These are phyloP conservation scores for Meiosimyza platycephala DNA, from an alignment of 2,888 invertebrate species.

Conservation along the genomic window DNA sequence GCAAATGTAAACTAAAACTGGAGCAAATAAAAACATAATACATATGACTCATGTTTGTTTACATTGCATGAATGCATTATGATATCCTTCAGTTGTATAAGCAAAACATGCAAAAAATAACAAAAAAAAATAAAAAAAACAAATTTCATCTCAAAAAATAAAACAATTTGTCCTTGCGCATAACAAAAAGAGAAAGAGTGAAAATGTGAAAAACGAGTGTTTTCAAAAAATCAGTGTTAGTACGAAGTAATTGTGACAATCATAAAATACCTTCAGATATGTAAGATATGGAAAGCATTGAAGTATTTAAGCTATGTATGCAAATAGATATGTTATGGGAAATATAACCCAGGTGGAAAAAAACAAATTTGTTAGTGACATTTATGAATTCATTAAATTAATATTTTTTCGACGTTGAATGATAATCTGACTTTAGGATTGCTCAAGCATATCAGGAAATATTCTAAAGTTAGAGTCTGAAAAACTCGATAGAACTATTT, in stretches of 20 bases:
- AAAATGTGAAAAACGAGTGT: background rate
- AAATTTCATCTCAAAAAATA: slow-evolving; percentile 4
- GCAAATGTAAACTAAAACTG: slow-evolving; percentile 24
- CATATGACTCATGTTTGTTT: slow-evolving; percentile 30
- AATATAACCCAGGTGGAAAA: too few relatives aligned
- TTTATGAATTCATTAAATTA: too few relatives aligned
- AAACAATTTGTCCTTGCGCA: slow-evolving; percentile 21
- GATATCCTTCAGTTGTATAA: slow-evolving; percentile 4
- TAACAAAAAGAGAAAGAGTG: background rate
- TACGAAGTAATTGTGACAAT: background rate
- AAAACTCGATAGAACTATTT: too few relatives aligned
- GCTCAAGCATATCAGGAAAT: too few relatives aligned
- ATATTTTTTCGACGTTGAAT: too few relatives aligned
- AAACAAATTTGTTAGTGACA: too few relatives aligned
- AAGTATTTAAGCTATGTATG: too few relatives aligned
- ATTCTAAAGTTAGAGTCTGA: too few relatives aligned
- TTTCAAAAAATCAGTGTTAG: background rate
- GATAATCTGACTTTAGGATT: too few relatives aligned
- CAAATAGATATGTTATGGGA: too few relatives aligned
- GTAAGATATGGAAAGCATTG: background rate
- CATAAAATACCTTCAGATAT: slow-evolving; percentile 11
- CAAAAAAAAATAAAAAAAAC: slow-evolving; percentile 2
- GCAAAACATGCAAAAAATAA: background rate
- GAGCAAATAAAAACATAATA: slow-evolving; percentile 3
- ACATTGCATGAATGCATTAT: slow-evolving; percentile 1